Base-by-base conservation (phyloP, 2,888 invertebrate species). In the Diloba caeruleocephala region DNA sequence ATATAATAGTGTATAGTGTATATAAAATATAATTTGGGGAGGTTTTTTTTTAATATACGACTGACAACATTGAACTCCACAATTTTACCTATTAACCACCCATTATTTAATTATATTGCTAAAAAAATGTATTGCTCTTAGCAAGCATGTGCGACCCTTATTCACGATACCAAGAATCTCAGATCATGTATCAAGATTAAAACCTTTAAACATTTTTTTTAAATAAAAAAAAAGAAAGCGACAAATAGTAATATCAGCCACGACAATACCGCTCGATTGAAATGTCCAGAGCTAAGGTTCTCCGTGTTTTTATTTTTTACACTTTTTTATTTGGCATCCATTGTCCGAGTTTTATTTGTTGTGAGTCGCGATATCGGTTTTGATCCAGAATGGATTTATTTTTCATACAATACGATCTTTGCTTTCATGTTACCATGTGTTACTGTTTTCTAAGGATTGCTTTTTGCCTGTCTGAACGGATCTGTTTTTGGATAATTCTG, bases 301-400 rank as follows among this genome's bases (percentile, higher is more conserved):
- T 45, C 50, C 10, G 23, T 53, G 38, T 55, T 71, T 63, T 71
- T 74, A 59, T 68, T 63, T 48, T 46, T 52, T 55, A 60, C 57
- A 56, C 54, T 46, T 52, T 55, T 64, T 59, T 58, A 48, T 68
- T 59, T 25, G 25, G 23, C 33, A 21, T 34, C 62, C 51, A 67
- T 74, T 75, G 74, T 75, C 46, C 49, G 34, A 25, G 26, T 17
- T 68, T 55, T 73, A 73, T 74, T 74, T 69, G 60, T 75, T 57
- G 72, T 50, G 72, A 50, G 55, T n/a, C 36, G 41, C 29, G 49
- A 52, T 68, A 65, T 53, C 56, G 61, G 59, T 50, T 61, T 70
- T 70, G 55, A 63, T 65, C 60, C 45, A 23, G 53, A 72, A 68
- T 59, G 62, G 62, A 64, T 70, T 64, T 72, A 73, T 72, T 59